Evolutionary conservation across 2,888 invertebrate species (phyloP).

Genomic region (Oscheius sp.): DNA sequence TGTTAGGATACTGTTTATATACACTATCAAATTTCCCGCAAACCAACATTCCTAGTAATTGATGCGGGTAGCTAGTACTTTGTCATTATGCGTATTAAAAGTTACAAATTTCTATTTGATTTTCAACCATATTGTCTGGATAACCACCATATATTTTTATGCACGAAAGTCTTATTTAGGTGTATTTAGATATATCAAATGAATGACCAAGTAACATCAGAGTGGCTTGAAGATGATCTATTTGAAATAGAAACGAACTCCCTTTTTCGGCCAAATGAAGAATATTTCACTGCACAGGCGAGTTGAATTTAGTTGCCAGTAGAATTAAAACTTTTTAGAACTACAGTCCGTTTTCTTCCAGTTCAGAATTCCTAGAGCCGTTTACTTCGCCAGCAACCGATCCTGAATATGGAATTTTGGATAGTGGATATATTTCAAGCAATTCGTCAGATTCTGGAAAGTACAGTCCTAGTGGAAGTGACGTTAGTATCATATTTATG

Average conservation of each 20-base stretch:
- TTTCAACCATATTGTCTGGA: background rate
- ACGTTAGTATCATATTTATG: slow-evolving; percentile 1
- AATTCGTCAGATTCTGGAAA: slow-evolving; percentile 39
- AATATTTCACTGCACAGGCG: background rate
- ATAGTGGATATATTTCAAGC: slow-evolving; percentile 32
- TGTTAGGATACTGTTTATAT: no score
- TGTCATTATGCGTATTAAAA: background rate
- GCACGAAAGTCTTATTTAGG: background rate
- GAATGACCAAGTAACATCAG: slow-evolving; percentile 3
- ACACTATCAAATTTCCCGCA: no score
- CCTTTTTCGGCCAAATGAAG: slow-evolving; percentile 17
- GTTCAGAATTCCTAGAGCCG: background rate
- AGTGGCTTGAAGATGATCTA: slow-evolving; percentile 15
- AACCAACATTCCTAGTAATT: no score
- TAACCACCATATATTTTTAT: background rate
- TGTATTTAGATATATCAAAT: background rate
- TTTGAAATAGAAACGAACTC: slow-evolving; percentile 1
- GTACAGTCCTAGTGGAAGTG: slow-evolving; percentile 35
- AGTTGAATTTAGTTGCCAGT: background rate
- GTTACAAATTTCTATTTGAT: background rate
- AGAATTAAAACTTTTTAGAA: slow-evolving; percentile 1
- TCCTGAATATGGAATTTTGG: background rate
- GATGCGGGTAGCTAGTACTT: background rate
- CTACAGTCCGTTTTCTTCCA: background rate
- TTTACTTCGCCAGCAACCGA: background rate